Conservation (phyloP, 2,113 vertebrate genomes). For the Okapia johnstoni region DNA sequence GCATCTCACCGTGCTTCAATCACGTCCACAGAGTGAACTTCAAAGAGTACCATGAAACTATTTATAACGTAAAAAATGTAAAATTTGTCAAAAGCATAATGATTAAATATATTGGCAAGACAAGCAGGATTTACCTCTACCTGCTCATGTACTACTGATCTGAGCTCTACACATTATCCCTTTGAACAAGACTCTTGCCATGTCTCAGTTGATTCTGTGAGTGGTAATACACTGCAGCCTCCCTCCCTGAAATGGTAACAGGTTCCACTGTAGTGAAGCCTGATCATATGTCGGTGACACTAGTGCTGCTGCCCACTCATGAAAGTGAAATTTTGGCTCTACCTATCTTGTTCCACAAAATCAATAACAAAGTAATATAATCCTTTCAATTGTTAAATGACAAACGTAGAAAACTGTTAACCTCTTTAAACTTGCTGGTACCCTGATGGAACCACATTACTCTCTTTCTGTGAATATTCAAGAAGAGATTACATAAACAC, state of each 20-base stretch:
- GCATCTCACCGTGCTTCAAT: background rate
- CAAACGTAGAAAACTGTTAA: background rate
- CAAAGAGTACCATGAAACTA: background rate
- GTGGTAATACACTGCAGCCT: background rate
- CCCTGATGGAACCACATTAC: background rate
- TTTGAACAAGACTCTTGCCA: rapidly evolving
- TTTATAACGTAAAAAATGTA: background rate
- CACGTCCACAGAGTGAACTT: background rate
- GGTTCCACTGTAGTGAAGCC: background rate
- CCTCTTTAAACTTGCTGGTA: background rate
- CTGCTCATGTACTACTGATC: background rate
- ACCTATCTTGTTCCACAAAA: background rate
- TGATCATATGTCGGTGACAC: background rate
- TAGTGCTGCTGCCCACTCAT: background rate
- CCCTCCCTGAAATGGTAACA: background rate
- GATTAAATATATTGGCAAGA: background rate
- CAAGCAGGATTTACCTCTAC: background rate
- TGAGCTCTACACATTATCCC: background rate
- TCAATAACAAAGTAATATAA: background rate
- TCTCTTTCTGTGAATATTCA: background rate
- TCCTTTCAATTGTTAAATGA: background rate
- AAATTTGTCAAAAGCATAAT: background rate
- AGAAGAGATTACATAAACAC: background rate
- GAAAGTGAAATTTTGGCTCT: background rate
- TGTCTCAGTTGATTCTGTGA: no score